A percentile compares a stretch with the other conserved stretches of the same genome.
These are phyloP conservation scores for Synanthedon formicaeformis DNA, from an alignment of 2,888 invertebrate species.

Conservation along the genomic window DNA sequence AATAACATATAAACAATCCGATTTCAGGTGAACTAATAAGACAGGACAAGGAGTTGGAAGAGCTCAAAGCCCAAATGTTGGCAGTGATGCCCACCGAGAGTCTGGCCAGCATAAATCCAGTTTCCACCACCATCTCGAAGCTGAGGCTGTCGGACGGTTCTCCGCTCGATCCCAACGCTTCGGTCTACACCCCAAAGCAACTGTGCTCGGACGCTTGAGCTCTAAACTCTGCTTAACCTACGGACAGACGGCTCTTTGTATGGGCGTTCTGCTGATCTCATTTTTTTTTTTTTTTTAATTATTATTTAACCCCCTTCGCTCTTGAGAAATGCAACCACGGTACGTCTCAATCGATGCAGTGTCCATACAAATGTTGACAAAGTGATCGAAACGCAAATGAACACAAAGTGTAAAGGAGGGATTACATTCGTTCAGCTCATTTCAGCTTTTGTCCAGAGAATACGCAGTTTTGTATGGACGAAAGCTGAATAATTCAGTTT, in stretches of 20 bases:
- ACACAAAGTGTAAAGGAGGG: no score
- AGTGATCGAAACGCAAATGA: constrained; percentile 12
- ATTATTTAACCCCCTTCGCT: no score
- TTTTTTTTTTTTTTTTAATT: constrained; percentile 20
- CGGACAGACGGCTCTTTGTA: constrained; percentile 38
- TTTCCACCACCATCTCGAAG: constrained; percentile 24
- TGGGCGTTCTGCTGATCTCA: constrained; percentile 58
- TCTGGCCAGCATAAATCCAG: constrained; percentile 16
- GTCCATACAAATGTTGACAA: constrained; percentile 51
- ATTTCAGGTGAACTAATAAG: constrained; percentile 79
- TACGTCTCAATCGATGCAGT: constrained; percentile 8
- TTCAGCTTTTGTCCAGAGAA: no score
- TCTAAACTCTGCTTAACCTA: background rate
- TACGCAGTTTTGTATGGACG: no score
- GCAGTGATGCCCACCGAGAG: constrained; percentile 88
- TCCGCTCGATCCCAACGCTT: constrained; percentile 88
- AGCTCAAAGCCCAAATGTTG: constrained; percentile 92
- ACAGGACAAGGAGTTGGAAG: constrained; percentile 92
- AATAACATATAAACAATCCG: no score
- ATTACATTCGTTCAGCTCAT: no score
- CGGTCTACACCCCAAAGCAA: constrained; percentile 88
- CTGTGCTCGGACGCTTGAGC: constrained; percentile 50
- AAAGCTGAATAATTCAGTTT: no score
- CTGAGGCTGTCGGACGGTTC: constrained; percentile 39
- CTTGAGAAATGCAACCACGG: no score